Base-by-base conservation (phyloP, 2,113 vertebrate species). In the Pelecanus crispus region DNA sequence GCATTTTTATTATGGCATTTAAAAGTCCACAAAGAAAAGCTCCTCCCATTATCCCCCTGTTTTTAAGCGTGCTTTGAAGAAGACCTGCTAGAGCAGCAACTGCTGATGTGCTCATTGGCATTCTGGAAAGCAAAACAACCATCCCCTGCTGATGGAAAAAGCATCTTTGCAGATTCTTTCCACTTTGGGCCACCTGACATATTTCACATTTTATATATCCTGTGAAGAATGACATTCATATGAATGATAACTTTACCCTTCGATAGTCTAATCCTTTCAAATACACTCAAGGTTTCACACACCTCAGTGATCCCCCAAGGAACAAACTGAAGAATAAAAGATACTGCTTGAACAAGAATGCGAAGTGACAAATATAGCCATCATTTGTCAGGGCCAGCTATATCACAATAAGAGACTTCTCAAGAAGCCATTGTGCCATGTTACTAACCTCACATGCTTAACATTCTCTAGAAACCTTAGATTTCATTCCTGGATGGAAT, bases 261-360 rank as follows among this genome's bases (percentile, higher is more conserved):
- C 92, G 81, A 70, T 89, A 85, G 61, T 68, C 52, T 92, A 94
- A 89, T 88, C 50, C 61, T 94, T 95, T 49, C 68, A 87, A 94
- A 91, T 71, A 72, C n/a, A 87, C 53, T 89, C 40, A 61, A 83
- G 67, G 56, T 61, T 87, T 80, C 56, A 79, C 18, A 74, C 22
- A 84, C 52, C 40, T 81, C 70, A 65, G 32, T 1, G 2, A 81
- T 92, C 8, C n/a, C n/a, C 32, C 58, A 84, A 81, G 77, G 52
- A 92, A 70, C 7, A 86, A 86, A 79, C 21, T 77, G 73, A 65
- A 78, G 75, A 96, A 68, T 77, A 77, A 85, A 93, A 92, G 58
- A 56, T 78, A 79, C 4, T 10, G 8, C 18, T 84, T 81, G 72
- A 89, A 81, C 31, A 87, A 47, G 66, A 91, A 96, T 72, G 65